phyloP scores from a whole-genome alignment of 2,113 vertebrate species.

The Scomber scombrus region DNA sequence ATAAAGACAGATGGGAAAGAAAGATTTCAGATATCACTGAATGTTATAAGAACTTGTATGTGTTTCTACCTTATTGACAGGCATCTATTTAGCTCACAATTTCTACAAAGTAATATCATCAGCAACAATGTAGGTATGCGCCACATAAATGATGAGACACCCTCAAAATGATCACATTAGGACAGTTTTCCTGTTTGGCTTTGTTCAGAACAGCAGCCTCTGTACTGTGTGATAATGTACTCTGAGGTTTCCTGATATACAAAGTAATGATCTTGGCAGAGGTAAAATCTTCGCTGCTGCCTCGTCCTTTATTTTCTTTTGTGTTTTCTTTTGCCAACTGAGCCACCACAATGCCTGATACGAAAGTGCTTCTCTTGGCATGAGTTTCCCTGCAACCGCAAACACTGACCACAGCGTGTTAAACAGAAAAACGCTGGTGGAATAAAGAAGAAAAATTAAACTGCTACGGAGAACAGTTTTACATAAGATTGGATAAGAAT shows the following conservation, averaged over 20 bases:
- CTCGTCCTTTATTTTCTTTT: not conserved
- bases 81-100: not conserved
- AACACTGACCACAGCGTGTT: not conserved
- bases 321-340: not conserved
- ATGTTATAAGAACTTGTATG: not conserved
- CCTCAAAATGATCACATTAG: too few relatives aligned
- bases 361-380: not conserved
- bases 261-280: not conserved
- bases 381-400: not conserved
- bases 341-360: not conserved
- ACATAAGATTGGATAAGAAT: too few relatives aligned
- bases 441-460: slow-evolving; percentile 7
- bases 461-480: too few relatives aligned
- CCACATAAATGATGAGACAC: too few relatives aligned
- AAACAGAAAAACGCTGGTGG: not conserved
- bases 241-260: not conserved
- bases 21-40: too few relatives aligned
- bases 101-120: not conserved
- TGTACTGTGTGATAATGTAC: not conserved
- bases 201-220: not conserved
- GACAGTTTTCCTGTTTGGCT: not conserved
- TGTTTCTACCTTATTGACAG: not conserved
- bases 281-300: slow-evolving; percentile 11
- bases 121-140: too few relatives aligned
- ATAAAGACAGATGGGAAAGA: too few relatives aligned